Percentiles rank a stretch among this genome's conserved stretches.
Evolutionary conservation across 2,797 vertebrate genomes (phyloP).

Genomic region (Sternarchorhynchus goeldii): DNA sequence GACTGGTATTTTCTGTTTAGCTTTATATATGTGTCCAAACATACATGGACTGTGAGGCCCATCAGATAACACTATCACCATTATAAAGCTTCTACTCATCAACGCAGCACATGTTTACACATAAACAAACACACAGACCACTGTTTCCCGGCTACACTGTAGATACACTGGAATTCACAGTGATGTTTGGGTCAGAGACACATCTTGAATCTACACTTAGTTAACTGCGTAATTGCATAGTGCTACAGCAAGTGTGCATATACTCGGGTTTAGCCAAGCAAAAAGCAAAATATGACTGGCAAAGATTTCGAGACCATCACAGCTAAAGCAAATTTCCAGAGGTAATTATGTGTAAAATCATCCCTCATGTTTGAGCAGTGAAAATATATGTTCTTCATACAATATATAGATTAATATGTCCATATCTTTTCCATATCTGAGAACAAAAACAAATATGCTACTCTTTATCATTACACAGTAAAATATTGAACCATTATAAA

Average conservation of each 20-base stretch:
- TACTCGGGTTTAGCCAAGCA: constrained; percentile 6
- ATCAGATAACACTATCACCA: constrained; percentile 15
- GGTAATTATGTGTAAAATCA: not conserved
- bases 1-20: constrained; percentile 27
- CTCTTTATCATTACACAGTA: too few relatives aligned
- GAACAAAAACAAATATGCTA: not conserved
- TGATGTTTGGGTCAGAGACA: not conserved
- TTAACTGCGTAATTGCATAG: constrained; percentile 45
- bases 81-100: constrained; percentile 29
- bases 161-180: constrained; percentile 6
- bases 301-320: constrained; percentile 12
- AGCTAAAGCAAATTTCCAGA: not conserved
- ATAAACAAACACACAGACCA: not conserved
- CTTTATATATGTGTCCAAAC: constrained; percentile 3
- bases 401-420: too few relatives aligned
- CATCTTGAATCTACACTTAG: constrained; percentile 23
- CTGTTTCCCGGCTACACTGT: constrained; percentile 3
- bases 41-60: constrained; percentile 3
- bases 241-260: not conserved
- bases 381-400: not conserved
- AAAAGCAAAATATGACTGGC: constrained; percentile 16
- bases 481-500: too few relatives aligned
- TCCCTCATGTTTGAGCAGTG: not conserved
- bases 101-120: not conserved
- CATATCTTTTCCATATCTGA: not conserved